phyloP scores from a whole-genome alignment of 2,113 vertebrate species.

The Sporophila hypoxantha region DNA sequence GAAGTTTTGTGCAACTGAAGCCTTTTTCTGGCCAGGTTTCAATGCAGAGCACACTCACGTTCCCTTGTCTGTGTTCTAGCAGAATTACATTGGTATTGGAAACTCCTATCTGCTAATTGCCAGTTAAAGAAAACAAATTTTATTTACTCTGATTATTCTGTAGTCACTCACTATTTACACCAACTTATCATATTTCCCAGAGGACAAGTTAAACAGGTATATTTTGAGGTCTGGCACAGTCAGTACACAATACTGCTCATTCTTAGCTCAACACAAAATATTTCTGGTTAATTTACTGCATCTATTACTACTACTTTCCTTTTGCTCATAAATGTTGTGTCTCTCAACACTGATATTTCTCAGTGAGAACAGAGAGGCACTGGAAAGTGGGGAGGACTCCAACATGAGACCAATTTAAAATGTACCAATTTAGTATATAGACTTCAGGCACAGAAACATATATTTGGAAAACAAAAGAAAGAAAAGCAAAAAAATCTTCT shows the following conservation, averaged over 20 bases:
- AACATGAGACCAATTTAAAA: neutral
- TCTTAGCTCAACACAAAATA: constrained; percentile 16
- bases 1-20: neutral
- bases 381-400: neutral
- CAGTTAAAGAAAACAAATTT: neutral
- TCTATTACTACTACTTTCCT: neutral
- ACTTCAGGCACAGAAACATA: neutral
- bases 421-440: neutral
- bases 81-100: neutral
- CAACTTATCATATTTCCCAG: neutral
- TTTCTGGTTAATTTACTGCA: constrained; percentile 23
- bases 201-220: constrained; percentile 1
- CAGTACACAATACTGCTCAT: constrained; percentile 12
- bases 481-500: neutral
- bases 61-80: neutral
- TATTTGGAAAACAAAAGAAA: neutral
- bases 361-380: neutral
- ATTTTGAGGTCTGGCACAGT: constrained; percentile 26
- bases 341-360: neutral
- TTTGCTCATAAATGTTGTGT: neutral
- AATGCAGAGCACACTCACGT: neutral
- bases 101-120: neutral
- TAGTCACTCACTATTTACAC: constrained; percentile 15
- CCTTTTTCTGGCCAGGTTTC: neutral
- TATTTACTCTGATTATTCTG: constrained; percentile 10